A percentile compares a stretch with the other conserved stretches of the same genome.
Conservation (phyloP, 2,113 vertebrate genomes). For the Hoplias malabaricus region DNA sequence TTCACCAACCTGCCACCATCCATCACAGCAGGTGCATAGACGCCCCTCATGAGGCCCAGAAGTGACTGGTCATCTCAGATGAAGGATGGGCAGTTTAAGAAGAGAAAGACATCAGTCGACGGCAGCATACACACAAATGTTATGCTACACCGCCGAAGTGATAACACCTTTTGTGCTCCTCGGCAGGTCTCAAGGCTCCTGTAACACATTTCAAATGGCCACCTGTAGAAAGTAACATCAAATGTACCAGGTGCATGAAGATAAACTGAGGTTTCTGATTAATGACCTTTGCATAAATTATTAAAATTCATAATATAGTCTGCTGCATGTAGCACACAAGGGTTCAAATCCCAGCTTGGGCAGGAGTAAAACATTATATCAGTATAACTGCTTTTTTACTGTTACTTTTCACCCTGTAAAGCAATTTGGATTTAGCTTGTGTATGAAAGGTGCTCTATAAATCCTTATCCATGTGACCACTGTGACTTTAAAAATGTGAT, state of each 20-base stretch:
- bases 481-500: too few species aligned
- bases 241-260: constrained; percentile 5
- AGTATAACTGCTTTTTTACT: too few species aligned
- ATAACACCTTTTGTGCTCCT: constrained; percentile 58
- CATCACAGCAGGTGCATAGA: constrained; percentile 64
- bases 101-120: constrained; percentile 61
- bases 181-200: constrained; percentile 49
- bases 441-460: too few species aligned
- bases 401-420: too few species aligned
- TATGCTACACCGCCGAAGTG: constrained; percentile 56
- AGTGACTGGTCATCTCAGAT: constrained; percentile 65
- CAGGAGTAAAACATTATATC: too few species aligned
- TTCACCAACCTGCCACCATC: constrained; percentile 54
- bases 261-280: constrained; percentile 21
- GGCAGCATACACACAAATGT: constrained; percentile 54
- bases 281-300: not conserved
- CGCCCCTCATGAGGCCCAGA: constrained; percentile 56
- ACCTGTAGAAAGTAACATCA: not conserved
- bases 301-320: too few species aligned
- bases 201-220: constrained; percentile 52
- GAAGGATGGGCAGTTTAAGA: constrained; percentile 76
- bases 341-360: too few species aligned
- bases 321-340: too few species aligned
- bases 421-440: too few species aligned
- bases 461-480: too few species aligned